Evolutionary conservation across 2,113 vertebrate genomes (phyloP).

Genomic region (Pteruthius melanotis): DNA sequence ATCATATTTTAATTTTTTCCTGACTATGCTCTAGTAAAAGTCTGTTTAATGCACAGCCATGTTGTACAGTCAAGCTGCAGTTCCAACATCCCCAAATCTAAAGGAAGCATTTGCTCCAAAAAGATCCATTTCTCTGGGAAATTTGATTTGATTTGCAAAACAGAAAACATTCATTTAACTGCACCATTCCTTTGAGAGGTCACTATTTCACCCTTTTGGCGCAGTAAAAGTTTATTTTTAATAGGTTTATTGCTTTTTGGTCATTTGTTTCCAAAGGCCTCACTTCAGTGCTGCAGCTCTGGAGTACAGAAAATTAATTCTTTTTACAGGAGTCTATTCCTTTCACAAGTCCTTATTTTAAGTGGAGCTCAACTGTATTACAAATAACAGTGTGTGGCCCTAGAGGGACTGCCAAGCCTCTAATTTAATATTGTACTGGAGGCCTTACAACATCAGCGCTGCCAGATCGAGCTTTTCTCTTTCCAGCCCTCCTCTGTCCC

Average conservation of each 20-base stretch:
- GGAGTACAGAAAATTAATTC: slow-evolving; percentile 36
- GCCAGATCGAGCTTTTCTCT: neutral
- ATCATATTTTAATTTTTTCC: slow-evolving; percentile 2
- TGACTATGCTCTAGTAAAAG: neutral
- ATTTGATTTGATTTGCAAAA: neutral
- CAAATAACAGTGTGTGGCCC: slow-evolving; percentile 1
- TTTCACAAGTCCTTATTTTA: slow-evolving; percentile 14
- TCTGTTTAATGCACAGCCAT: neutral
- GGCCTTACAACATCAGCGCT: neutral
- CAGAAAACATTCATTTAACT: neutral
- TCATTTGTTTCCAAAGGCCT: neutral
- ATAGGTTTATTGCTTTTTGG: slow-evolving; percentile 23
- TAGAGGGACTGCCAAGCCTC: neutral
- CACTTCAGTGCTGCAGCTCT: neutral
- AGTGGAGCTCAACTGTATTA: slow-evolving; percentile 10
- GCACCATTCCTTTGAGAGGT: neutral
- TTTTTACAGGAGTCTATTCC: slow-evolving; percentile 21
- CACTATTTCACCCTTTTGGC: slow-evolving; percentile 12
- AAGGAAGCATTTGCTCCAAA: neutral
- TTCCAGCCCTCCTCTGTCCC: neutral
- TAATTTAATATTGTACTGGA: slow-evolving; percentile 4
- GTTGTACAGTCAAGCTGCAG: neutral
- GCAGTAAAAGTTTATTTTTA: slow-evolving; percentile 37
- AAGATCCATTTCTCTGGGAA: neutral
- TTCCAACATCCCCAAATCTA: neutral